Evolutionary conservation across 2,888 invertebrate species (phyloP), one percentile per base, ranked within the genome.

Genomic region (Punctoribates punctum): DNA sequence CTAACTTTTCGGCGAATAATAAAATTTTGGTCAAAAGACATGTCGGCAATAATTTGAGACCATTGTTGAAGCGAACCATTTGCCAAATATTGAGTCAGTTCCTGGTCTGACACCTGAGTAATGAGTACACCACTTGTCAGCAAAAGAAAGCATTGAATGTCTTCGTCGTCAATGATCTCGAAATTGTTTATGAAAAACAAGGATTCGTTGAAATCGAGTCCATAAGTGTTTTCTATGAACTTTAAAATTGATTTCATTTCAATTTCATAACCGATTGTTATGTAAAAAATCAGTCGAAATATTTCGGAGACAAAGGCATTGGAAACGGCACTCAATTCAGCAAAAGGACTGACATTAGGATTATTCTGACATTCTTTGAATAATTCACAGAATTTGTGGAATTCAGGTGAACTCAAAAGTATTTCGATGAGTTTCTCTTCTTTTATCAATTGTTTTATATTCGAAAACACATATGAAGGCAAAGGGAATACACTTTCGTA

Each of bases 211-310:
- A 70, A 70, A 70, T 70, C 4, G 9, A 42, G 15, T 0, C 23
- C 23, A 34, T 34, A 13, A 17, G 23, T 17, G 25, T 25, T 15
- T 42, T 38, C 23, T 6, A 46, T 13, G 2, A 23, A 46, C 2
- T 72, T 25, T 0, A 72, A 25, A 11, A 48, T 27, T 25, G 48
- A 8, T 13, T 9, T 46, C 4, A 70, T 11, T 46, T 42, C 20
- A 6, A 42, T 46, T 25, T 25, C 8, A 72, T 42, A 46, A 48
- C 9, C 25, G 17, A 17, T 46, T 23, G 48, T 38, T 23, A 46
- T 25, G 38, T 72, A 72, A 25, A 38, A 72, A 20, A 72, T 48
- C 8, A 72, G 9, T 11, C 72, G 72, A 72, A 48, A 72, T 72
- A 46, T 72, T 72, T 72, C 25, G 0, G 72, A 25, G 8, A 72